These are phyloP conservation scores for Ariopsis seemanni DNA, from an alignment of 2,113 vertebrate genomes.

Conservation along the genomic window DNA sequence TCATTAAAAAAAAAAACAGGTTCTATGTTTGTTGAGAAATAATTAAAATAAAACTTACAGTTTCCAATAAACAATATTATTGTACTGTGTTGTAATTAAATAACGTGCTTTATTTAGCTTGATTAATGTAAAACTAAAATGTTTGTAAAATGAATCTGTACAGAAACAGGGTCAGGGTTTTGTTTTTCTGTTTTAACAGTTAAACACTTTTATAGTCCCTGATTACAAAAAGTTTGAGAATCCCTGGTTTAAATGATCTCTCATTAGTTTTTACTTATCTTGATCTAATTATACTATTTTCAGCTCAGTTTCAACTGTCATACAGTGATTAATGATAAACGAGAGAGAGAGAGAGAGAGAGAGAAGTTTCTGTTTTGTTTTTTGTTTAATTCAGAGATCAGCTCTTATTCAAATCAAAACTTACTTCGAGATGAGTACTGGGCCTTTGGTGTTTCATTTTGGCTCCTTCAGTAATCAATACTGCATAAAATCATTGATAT, in stretches of 20 bases:
- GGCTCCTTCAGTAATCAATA: constrained; percentile 32
- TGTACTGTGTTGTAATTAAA: neutral
- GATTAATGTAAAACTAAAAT: neutral
- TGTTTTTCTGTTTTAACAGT: too few species aligned
- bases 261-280: neutral
- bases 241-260: neutral
- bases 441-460: neutral
- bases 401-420: neutral
- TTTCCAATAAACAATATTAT: neutral
- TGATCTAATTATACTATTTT: neutral
- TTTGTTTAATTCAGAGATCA: too few species aligned
- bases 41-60: too few species aligned
- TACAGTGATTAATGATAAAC: neutral
- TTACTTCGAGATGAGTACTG: neutral
- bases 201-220: too few species aligned
- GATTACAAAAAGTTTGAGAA: neutral
- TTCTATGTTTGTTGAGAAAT: neutral
- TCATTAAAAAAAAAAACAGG: neutral
- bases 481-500: constrained; percentile 18
- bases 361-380: too few species aligned
- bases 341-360: too few species aligned
- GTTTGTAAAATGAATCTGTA: neutral
- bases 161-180: neutral
- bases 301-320: neutral
- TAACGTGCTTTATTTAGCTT: neutral